Base-by-base conservation (phyloP, 2,113 vertebrate genomes). In the Aepyceros melampus region DNA sequence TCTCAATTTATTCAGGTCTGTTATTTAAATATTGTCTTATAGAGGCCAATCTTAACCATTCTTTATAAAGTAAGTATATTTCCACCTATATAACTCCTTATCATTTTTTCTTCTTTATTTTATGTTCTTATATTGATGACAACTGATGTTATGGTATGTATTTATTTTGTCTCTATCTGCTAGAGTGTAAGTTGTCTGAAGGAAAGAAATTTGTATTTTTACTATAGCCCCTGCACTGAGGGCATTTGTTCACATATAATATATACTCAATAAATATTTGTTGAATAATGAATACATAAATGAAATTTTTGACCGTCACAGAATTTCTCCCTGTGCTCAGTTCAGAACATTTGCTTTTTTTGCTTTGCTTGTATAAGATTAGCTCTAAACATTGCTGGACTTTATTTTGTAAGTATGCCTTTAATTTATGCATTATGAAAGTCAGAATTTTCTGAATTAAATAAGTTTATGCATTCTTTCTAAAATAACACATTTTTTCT, bases 401-500 rank as follows among this genome's bases (percentile, higher is more conserved):
- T 71, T 91, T 82, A 64, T 89, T 87, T 92, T 92, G 13, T 94
- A 89, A 94, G 40, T 64, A 16, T 94, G 21, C 47, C 43, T 97
- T 94, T 89, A 91, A 88, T 82, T 87, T 93, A 51, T 89, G 19
- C 1, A 40, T 88, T 81, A 76, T 67, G 15, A 83, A 89, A 88
- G 47, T 58, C 88, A 82, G 0, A 43, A 40, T 91, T 16, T 89
- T 96, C 43, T 95, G 74, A 95, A 93, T 87, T 89, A 92, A 79
- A 56, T 87, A 47, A 60, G 1, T 53, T 67, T 92, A 4, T 91
- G 2, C 21, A 82, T 95, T 89, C 33, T 60, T 94, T 93, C 89
- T 76, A 95, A 29, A 53, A n/a, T 96, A 83, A 82, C 96, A 82
- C 13, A 21, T 93, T 82, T 93, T 93, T 87, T 92, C 31, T 74